Evolutionary conservation across 2,113 vertebrate species (phyloP).

Genomic region (Cottus gobio): DNA sequence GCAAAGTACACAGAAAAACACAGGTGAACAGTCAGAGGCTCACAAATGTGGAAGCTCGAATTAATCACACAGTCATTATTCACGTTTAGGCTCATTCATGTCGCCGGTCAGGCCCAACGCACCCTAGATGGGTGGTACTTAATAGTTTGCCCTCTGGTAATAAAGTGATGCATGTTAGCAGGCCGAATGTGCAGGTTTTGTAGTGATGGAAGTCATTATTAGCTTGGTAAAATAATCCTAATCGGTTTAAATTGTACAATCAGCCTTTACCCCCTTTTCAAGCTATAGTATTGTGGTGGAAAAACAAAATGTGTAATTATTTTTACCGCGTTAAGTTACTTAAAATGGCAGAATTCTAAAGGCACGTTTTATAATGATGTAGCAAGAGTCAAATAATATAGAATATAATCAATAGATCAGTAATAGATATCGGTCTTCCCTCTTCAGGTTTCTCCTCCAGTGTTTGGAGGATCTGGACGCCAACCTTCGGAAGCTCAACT

Average conservation of each 20-base stretch:
- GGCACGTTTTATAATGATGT: not conserved
- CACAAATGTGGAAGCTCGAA: not conserved
- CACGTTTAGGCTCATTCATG: not conserved
- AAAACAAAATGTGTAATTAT: not conserved
- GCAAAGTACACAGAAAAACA: not conserved
- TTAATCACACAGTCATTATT: not conserved
- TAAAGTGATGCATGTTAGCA: not conserved
- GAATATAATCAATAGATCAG: not conserved
- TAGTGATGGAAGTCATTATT: not conserved
- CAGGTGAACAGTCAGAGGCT: not conserved
- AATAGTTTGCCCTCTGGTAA: not conserved
- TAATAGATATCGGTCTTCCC: not conserved
- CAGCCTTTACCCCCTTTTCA: not conserved
- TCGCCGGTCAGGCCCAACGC: not conserved
- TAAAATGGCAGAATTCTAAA: not conserved
- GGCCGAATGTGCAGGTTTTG: not conserved
- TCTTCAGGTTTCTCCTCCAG: slow-evolving; percentile 83
- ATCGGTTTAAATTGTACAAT: not conserved
- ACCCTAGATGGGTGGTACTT: not conserved
- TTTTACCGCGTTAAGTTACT: not conserved
- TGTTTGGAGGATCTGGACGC: slow-evolving; percentile 85
- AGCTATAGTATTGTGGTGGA: not conserved
- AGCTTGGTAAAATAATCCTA: not conserved
- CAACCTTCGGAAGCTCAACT: slow-evolving; percentile 84
- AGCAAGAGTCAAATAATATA: not conserved